Percentiles rank a stretch among this genome's conserved stretches.
phyloP scores from a whole-genome alignment of 2,113 vertebrate species.

The Phrynosoma platyrhinos region DNA sequence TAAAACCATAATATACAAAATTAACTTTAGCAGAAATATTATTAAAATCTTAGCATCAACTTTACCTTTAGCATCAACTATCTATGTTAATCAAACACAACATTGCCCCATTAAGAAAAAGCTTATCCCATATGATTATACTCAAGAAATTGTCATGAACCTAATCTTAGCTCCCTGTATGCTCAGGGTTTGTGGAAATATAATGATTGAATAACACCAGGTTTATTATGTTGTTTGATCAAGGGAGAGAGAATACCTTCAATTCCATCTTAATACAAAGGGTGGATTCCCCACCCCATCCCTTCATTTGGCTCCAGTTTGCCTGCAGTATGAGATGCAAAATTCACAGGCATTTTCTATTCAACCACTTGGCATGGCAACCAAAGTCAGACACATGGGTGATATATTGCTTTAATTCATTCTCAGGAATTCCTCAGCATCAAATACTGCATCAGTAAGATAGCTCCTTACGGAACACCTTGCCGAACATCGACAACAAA shows the following conservation, averaged over 20 bases:
- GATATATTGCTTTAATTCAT: neutral
- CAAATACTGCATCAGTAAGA: neutral
- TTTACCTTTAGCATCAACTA: neutral
- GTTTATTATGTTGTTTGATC: neutral
- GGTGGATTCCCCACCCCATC: neutral
- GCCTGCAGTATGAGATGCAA: neutral
- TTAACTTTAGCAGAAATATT: neutral
- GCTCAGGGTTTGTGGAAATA: slow-evolving; percentile 46
- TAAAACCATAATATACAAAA: neutral
- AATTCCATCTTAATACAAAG: neutral
- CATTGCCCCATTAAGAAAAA: slow-evolving; percentile 51
- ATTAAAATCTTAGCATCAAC: slow-evolving; percentile 3
- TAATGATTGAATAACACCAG: slow-evolving; percentile 43
- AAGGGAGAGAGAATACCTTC: neutral
- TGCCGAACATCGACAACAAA: neutral
- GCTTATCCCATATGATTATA: slow-evolving; percentile 63
- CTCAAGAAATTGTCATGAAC: slow-evolving; percentile 64
- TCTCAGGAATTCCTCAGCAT: neutral
- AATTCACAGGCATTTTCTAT: slow-evolving; percentile 5
- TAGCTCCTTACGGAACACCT: neutral
- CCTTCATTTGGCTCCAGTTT: neutral
- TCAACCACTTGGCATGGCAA: neutral
- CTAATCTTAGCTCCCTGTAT: slow-evolving; percentile 47
- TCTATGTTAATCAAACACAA: slow-evolving; percentile 36
- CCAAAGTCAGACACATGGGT: neutral